Evolutionary conservation across 64 coral and sea anemone genomes (phyloP).

Genomic region (Dendronephthya gigantea): DNA sequence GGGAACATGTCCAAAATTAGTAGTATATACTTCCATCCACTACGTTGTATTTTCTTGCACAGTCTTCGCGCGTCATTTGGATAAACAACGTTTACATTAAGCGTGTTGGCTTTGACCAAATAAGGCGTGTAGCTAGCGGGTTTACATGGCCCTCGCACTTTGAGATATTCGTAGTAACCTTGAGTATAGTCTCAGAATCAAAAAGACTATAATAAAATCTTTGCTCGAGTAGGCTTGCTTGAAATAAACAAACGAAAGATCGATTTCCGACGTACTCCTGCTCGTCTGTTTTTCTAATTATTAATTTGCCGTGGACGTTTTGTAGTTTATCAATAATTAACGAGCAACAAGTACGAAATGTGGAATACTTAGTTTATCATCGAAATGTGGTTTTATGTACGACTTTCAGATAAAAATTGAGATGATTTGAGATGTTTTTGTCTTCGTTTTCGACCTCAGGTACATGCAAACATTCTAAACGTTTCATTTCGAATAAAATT

Average conservation of each 20-base stretch:
- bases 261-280: not conserved
- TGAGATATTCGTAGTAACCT: not conserved
- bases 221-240: not conserved
- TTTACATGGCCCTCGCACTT: not conserved
- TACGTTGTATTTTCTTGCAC: not conserved
- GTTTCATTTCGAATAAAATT: not conserved
- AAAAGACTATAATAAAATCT: not conserved
- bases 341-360: not conserved
- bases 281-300: not conserved
- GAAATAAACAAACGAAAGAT: not conserved
- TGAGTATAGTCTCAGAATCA: not conserved
- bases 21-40: not conserved
- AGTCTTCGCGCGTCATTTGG: constrained; percentile 1
- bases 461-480: not conserved
- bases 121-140: not conserved
- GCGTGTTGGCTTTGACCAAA: not conserved
- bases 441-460: not conserved
- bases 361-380: not conserved
- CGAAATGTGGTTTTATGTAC: not conserved
- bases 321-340: not conserved
- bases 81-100: constrained; percentile 5
- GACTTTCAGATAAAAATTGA: not conserved
- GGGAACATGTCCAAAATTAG: not conserved
- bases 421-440: not conserved
- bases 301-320: not conserved